Conservation (phyloP, 1,140 invertebrate species). For the Leptoteleia sp. region DNA sequence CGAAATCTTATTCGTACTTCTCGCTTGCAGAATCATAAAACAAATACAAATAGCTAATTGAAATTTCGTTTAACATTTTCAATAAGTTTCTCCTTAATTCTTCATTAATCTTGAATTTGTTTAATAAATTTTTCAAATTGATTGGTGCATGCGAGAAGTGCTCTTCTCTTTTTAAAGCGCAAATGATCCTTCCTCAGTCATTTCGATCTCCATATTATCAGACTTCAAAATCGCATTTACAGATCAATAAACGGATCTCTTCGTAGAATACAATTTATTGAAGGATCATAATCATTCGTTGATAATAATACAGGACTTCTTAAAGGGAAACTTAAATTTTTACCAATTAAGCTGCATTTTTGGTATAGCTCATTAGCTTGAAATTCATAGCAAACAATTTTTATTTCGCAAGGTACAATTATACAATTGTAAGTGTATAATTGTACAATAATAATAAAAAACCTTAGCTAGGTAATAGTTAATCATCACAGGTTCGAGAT, state of each 20-base stretch:
- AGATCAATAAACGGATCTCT: slow-evolving; percentile 4
- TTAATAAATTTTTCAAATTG: slow-evolving; percentile 38
- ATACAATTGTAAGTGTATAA: too few species aligned
- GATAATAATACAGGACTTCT: too few species aligned
- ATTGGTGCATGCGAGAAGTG: slow-evolving; percentile 61
- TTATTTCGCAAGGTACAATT: slow-evolving; percentile 64
- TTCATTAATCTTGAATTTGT: slow-evolving; percentile 26
- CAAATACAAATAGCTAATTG: slow-evolving; percentile 34
- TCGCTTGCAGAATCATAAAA: slow-evolving; percentile 49
- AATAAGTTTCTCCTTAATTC: slow-evolving; percentile 18
- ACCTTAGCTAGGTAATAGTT: slow-evolving; percentile 67
- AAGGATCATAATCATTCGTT: too few species aligned
- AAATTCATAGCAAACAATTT: slow-evolving; percentile 55
- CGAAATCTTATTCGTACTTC: slow-evolving; percentile 55
- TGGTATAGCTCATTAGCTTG: slow-evolving; percentile 10
- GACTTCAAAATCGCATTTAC: slow-evolving; percentile 41
- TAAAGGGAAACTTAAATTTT: too few species aligned
- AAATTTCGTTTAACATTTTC: slow-evolving; percentile 15
- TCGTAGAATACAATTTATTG: too few species aligned
- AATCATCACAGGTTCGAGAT: slow-evolving; percentile 75
- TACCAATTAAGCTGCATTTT: slow-evolving; percentile 17
- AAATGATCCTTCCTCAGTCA: slow-evolving; percentile 12
- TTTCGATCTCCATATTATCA: slow-evolving; percentile 34
- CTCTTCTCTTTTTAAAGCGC: slow-evolving; percentile 21
- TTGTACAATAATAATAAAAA: slow-evolving; percentile 71